Evolutionary conservation across 2,113 vertebrate species (phyloP).

Genomic region (Todiramphus chloris): DNA sequence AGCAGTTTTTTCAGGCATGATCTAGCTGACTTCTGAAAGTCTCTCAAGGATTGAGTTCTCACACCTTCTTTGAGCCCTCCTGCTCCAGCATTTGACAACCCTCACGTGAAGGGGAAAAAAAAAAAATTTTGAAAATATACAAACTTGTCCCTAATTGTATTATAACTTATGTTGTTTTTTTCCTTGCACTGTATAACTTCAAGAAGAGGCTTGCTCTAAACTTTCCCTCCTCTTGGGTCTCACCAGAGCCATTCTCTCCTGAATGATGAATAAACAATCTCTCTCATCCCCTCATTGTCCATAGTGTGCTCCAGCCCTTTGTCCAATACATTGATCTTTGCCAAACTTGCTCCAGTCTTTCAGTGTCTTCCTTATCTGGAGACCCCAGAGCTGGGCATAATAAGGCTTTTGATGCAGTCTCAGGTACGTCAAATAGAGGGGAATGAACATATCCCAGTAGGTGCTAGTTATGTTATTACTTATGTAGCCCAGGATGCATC

Average conservation of each 20-base stretch:
- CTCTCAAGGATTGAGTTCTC: fast-evolving
- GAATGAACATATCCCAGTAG: neutral
- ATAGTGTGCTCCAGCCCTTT: fast-evolving
- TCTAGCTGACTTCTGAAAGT: neutral
- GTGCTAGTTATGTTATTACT: neutral
- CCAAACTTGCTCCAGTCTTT: neutral
- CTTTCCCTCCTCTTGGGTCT: neutral
- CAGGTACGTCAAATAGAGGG: neutral
- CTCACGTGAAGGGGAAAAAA: neutral
- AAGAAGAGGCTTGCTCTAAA: fast-evolving
- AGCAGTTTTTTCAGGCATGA: neutral
- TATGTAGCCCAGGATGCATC: neutral
- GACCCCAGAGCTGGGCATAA: neutral
- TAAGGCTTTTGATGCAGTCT: neutral
- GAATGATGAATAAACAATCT: fast-evolving
- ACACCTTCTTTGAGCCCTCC: neutral
- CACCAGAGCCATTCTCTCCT: neutral
- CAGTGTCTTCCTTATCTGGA: neutral
- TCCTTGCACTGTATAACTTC: neutral
- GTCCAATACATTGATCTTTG: fast-evolving
- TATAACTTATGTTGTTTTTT: neutral
- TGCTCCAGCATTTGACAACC: neutral
- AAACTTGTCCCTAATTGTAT: neutral
- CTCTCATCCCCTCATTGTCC: fast-evolving
- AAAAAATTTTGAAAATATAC: neutral